These are phyloP conservation scores for Drosophila albomicans DNA, from an alignment of 1,140 invertebrate species.

Conservation along the genomic window DNA sequence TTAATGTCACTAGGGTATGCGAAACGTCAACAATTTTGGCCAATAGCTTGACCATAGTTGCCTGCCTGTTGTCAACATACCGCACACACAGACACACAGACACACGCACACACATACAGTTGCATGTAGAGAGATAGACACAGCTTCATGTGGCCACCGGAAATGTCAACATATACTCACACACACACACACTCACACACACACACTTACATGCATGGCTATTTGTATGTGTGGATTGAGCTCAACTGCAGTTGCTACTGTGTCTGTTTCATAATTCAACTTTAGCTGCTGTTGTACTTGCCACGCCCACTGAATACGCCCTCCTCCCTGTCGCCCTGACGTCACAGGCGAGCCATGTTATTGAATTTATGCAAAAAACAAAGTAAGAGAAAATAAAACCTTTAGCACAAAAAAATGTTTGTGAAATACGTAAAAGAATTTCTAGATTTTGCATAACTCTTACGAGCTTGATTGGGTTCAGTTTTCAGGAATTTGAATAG, in stretches of 20 bases:
- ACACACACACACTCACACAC: neutral
- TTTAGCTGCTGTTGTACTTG: slow-evolving; percentile 47
- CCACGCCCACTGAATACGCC: slow-evolving; percentile 29
- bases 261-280: slow-evolving; percentile 60
- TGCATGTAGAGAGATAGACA: slow-evolving; percentile 14
- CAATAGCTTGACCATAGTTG: slow-evolving; percentile 48
- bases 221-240: slow-evolving; percentile 24
- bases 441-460: slow-evolving; percentile 35
- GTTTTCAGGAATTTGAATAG: slow-evolving; percentile 18
- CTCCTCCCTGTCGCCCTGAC: too few species aligned
- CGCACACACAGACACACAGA: slow-evolving; percentile 21
- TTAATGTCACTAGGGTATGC: slow-evolving; percentile 21
- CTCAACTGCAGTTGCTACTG: slow-evolving; percentile 27
- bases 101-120: slow-evolving; percentile 12
- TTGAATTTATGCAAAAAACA: slow-evolving; percentile 48
- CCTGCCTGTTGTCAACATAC: slow-evolving; percentile 43
- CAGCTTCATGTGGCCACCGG: slow-evolving; percentile 50
- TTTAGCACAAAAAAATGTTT: slow-evolving; percentile 22
- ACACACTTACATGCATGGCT: neutral
- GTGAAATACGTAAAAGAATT: slow-evolving; percentile 42
- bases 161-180: slow-evolving; percentile 52
- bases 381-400: slow-evolving; percentile 20
- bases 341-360: neutral
- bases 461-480: slow-evolving; percentile 45
- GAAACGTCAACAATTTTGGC: slow-evolving; percentile 45